A percentile compares a stretch with the other conserved stretches of the same genome.
phyloP scores from a whole-genome alignment of 2,888 invertebrate genomes.

The Molanna angustata region DNA sequence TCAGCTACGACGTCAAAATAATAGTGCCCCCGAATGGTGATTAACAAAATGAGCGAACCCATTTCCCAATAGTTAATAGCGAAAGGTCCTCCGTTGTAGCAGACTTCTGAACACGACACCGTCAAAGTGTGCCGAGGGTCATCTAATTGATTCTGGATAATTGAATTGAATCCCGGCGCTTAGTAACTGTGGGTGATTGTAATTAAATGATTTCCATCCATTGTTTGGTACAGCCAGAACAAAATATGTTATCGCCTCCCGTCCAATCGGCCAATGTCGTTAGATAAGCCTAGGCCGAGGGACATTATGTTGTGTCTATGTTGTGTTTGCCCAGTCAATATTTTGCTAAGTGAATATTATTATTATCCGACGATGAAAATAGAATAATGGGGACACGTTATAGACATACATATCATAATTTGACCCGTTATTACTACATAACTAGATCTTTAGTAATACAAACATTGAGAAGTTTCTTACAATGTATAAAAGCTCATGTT shows the following conservation, averaged over 20 bases:
- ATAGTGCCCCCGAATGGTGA: neutral
- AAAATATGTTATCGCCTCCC: slow-evolving; percentile 3
- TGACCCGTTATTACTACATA: no score
- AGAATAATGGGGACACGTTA: no score
- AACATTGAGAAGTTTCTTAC: no score
- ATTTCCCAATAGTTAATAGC: slow-evolving; percentile 7
- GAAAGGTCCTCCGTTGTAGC: neutral
- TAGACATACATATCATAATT: no score
- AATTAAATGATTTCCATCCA: slow-evolving; percentile 33
- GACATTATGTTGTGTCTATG: no score
- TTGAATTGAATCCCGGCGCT: slow-evolving; percentile 32
- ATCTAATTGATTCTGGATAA: slow-evolving; percentile 33
- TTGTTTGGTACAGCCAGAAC: slow-evolving; percentile 23
- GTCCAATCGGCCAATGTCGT: neutral
- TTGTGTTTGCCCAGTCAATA: no score
- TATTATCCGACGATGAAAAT: no score
- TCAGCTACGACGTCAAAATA: no score
- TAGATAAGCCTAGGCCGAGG: no score
- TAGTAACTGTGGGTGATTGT: slow-evolving; percentile 29
- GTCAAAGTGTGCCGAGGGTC: slow-evolving; percentile 23
- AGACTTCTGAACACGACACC: slow-evolving; percentile 18
- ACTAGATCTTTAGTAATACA: no score
- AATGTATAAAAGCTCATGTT: no score
- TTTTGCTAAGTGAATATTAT: no score
- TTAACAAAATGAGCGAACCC: slow-evolving; percentile 6